phyloP scores from a whole-genome alignment of 2,797 vertebrate genomes.

The Tadarida brasiliensis region DNA sequence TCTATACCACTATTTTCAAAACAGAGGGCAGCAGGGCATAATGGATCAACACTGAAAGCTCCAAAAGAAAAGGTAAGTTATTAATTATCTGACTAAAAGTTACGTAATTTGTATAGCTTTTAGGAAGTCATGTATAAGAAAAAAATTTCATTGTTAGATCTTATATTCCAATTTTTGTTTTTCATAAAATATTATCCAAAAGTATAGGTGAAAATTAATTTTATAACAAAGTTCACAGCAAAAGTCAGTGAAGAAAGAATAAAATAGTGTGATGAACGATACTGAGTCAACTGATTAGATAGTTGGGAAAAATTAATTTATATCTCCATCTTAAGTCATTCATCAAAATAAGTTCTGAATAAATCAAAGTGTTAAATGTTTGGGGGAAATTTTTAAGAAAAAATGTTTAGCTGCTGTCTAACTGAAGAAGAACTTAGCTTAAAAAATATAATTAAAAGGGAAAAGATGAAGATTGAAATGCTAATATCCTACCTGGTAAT shows the following conservation, averaged over 20 bases:
- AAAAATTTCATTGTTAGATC: constrained; percentile 11
- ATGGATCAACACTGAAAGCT: neutral
- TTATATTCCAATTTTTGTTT: constrained; percentile 45
- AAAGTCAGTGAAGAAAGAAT: constrained; percentile 10
- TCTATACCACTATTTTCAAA: constrained; percentile 52
- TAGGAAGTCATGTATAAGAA: constrained; percentile 17
- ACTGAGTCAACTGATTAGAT: neutral
- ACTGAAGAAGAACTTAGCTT: constrained; percentile 28
- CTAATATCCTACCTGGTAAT: neutral
- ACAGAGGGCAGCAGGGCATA: neutral
- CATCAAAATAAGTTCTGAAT: constrained; percentile 49
- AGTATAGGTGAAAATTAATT: constrained; percentile 39
- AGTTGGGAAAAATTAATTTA: neutral
- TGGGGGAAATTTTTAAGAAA: neutral
- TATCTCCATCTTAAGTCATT: neutral
- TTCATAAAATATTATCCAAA: constrained; percentile 51
- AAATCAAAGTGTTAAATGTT: constrained; percentile 35
- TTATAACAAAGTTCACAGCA: constrained; percentile 20
- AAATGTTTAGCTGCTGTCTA: constrained; percentile 41
- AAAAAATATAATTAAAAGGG: neutral
- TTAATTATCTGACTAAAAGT: neutral
- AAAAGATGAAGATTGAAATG: neutral
- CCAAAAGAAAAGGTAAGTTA: constrained; percentile 17
- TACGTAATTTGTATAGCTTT: constrained; percentile 25
- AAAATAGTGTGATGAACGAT: neutral